phyloP scores from a whole-genome alignment of 92 coral and sea anemone genomes.

The Anthopleura xanthogrammica region DNA sequence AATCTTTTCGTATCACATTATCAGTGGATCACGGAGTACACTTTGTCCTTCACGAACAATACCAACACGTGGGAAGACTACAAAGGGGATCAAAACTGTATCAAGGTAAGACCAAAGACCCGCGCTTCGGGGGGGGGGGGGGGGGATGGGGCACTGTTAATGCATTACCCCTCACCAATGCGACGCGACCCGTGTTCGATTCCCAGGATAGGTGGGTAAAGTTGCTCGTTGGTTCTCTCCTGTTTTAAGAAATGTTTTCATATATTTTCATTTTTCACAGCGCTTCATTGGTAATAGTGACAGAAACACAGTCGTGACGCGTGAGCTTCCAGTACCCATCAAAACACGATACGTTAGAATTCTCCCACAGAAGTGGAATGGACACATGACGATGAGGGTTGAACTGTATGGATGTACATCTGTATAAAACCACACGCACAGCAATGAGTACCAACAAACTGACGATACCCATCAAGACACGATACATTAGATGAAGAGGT shows the following conservation, averaged over 20 bases:
- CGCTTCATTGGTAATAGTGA: slow-evolving; percentile 5
- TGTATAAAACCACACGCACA: not conserved
- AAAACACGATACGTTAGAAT: slow-evolving; percentile 12
- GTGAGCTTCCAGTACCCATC: not conserved
- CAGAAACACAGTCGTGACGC: not conserved
- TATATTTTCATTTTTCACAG: not conserved
- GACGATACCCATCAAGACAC: not conserved
- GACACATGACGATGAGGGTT: slow-evolving; percentile 12
- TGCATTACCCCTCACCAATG: too few species aligned
- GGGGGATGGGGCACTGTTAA: too few species aligned
- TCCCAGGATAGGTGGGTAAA: too few species aligned
- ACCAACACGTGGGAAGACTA: not conserved
- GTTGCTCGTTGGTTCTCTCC: too few species aligned
- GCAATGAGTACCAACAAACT: not conserved
- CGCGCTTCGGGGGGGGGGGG: too few species aligned
- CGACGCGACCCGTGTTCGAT: too few species aligned
- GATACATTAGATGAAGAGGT: too few species aligned
- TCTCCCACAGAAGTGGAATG: slow-evolving; percentile 5
- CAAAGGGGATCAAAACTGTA: not conserved
- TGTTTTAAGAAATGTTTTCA: too few species aligned
- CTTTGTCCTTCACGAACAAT: not conserved
- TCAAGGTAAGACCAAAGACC: not conserved
- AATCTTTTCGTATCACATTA: too few species aligned
- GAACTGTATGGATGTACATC: slow-evolving; percentile 23
- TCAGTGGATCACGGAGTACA: slow-evolving; percentile 3